Percentiles rank a stretch among this genome's conserved stretches.
Evolutionary conservation across 2,888 invertebrate genomes (phyloP).

Genomic region (Endotricha flammealis): DNA sequence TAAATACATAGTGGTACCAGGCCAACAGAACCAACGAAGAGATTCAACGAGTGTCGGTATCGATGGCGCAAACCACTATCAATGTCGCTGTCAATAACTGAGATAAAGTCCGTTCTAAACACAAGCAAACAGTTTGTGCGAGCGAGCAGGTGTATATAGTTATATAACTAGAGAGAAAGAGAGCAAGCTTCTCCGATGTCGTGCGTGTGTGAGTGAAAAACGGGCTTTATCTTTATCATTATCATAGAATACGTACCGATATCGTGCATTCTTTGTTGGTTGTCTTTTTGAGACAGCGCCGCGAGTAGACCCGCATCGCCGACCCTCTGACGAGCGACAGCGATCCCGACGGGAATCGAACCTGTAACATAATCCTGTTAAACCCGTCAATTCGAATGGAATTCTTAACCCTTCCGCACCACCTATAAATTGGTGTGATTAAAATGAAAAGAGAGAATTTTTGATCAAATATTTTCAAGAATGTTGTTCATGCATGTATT

Average conservation of each 20-base stretch:
- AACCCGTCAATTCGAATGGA: neutral
- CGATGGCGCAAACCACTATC: conserved; percentile 35
- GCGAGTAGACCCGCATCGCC: conserved; percentile 80
- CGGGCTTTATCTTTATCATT: conserved; percentile 10
- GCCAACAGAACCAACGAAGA: conserved; percentile 50
- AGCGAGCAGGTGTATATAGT: conserved; percentile 3
- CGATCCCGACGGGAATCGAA: conserved; percentile 90
- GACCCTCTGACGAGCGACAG: conserved; percentile 87
- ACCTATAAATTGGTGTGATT: neutral
- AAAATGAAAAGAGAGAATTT: neutral
- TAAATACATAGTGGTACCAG: conserved; percentile 73
- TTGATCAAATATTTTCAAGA: neutral
- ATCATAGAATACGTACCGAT: conserved; percentile 61
- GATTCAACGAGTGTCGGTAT: conserved; percentile 27
- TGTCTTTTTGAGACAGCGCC: conserved; percentile 77
- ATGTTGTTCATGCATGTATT: neutral
- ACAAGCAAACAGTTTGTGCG: conserved; percentile 4
- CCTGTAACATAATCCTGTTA: conserved; percentile 39
- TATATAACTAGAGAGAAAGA: neutral
- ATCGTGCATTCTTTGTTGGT: conserved; percentile 74
- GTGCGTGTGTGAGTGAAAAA: conserved; percentile 2
- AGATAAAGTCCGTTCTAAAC: conserved; percentile 25
- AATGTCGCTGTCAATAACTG: conserved; percentile 33
- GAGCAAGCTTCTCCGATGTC: neutral
- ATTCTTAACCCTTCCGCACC: neutral